A percentile compares a stretch with the other conserved stretches of the same genome.
Evolutionary conservation across 2,113 vertebrate species (phyloP).

Genomic region (human (Homo sapiens)): GRCh38 chr5:90128501-90129000

Average conservation of each 20-base stretch:
- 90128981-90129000: not conserved
- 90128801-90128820: too few species aligned
- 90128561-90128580: not conserved
- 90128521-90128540: not conserved
- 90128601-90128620: not conserved
- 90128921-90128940: not conserved
- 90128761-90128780: not conserved
- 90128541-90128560: not conserved
- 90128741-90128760: not conserved
- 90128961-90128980: not conserved
- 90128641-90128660: not conserved
- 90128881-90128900: not conserved
- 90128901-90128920: not conserved
- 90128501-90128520: conserved; percentile 9
- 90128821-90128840: too few species aligned
- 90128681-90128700: conserved; percentile 1
- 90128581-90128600: not conserved
- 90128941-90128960: not conserved
- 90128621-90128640: not conserved
- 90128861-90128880: not conserved
- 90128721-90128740: not conserved
- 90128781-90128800: not conserved
- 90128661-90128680: not conserved
- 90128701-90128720: not conserved
- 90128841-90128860: too few species aligned